Conservation (phyloP, 2,888 invertebrate genomes). For the Andrena flavipes region DNA sequence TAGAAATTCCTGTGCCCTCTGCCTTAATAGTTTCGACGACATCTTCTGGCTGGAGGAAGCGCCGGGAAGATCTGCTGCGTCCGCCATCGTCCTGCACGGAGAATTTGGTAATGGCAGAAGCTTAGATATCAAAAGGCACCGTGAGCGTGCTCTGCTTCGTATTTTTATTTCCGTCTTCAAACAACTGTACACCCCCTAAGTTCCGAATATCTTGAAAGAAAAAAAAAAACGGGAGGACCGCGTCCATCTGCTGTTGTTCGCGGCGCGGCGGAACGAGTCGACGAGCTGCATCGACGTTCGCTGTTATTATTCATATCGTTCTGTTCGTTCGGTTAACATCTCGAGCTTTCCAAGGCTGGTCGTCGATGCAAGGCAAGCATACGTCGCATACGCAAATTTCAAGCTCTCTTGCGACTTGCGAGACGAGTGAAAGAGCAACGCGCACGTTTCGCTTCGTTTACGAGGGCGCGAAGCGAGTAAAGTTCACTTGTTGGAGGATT, state of each 20-base stretch:
- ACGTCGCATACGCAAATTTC: slow-evolving; percentile 2
- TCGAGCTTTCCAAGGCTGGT: slow-evolving; percentile 19
- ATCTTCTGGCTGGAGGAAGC: slow-evolving; percentile 84
- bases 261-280: neutral
- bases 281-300: slow-evolving; percentile 11
- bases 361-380: neutral
- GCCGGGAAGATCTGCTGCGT: slow-evolving; percentile 76
- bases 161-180: neutral
- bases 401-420: neutral
- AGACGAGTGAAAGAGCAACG: neutral
- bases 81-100: slow-evolving; percentile 73
- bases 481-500: neutral
- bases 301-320: slow-evolving; percentile 5
- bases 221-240: neutral
- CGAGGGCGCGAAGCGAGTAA: neutral
- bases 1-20: slow-evolving; percentile 90
- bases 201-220: neutral
- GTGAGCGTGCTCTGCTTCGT: slow-evolving; percentile 12
- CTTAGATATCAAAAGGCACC: slow-evolving; percentile 11
- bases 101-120: slow-evolving; percentile 49
- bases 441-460: neutral
- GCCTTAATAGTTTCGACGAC: slow-evolving; percentile 88
- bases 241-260: neutral
- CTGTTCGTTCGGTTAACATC: slow-evolving; percentile 26
- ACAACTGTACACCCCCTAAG: neutral